phyloP scores from a whole-genome alignment of 2,113 vertebrate genomes.

The Seriola dumerili region DNA sequence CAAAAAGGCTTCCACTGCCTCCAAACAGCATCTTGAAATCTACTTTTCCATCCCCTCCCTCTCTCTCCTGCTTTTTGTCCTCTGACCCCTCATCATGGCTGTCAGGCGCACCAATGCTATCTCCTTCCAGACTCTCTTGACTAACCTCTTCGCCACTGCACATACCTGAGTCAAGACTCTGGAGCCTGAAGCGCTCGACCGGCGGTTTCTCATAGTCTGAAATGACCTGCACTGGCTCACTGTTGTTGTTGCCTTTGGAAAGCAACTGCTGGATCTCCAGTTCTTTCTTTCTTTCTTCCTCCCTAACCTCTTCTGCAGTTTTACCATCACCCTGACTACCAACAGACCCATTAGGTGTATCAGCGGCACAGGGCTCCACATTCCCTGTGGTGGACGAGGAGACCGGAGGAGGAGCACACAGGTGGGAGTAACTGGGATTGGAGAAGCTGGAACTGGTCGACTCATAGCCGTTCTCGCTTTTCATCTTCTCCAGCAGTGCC shows the following conservation, averaged over 20 bases:
- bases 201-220: constrained; percentile 66
- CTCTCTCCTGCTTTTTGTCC: neutral
- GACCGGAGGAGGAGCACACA: constrained; percentile 20
- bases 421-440: constrained; percentile 75
- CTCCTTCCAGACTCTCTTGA: constrained; percentile 64
- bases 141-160: constrained; percentile 67
- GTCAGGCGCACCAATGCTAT: constrained; percentile 22
- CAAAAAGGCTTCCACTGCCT: neutral
- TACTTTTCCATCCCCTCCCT: neutral
- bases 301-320: neutral
- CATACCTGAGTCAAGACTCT: constrained; percentile 76
- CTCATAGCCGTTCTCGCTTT: neutral
- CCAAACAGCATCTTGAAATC: constrained; percentile 35
- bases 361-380: constrained; percentile 47
- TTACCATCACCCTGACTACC: neutral
- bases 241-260: neutral
- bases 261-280: constrained; percentile 12
- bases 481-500: neutral
- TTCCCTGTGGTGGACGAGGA: constrained; percentile 13
- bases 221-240: constrained; percentile 13
- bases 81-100: neutral
- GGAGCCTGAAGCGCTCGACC: constrained; percentile 29
- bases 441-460: constrained; percentile 65
- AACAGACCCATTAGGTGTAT: constrained; percentile 62
- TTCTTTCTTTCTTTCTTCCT: constrained; percentile 10